phyloP scores from a whole-genome alignment of 2,888 invertebrate genomes.

The Drosophila austrosaltans region DNA sequence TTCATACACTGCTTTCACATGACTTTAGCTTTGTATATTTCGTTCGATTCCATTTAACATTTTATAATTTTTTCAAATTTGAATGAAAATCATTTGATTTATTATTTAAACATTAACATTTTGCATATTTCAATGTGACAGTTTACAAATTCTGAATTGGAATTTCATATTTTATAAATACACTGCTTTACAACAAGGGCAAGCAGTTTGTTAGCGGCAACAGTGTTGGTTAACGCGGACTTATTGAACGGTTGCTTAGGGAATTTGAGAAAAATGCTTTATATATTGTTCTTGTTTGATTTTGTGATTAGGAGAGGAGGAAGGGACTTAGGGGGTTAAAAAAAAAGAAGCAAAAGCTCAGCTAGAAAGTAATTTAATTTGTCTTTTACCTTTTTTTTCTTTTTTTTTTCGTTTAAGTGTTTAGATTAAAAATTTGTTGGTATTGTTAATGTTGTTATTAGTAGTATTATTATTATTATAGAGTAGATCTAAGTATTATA shows the following conservation, averaged over 20 bases:
- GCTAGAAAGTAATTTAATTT: slow-evolving; percentile 11
- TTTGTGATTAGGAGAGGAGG: not conserved
- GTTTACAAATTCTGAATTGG: too few species aligned
- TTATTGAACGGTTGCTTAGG: not conserved
- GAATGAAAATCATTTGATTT: too few species aligned
- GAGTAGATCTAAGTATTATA: slow-evolving; percentile 11
- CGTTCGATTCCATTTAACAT: too few species aligned
- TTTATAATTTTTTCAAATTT: too few species aligned
- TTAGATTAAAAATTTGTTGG: slow-evolving; percentile 10
- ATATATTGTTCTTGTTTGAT: not conserved
- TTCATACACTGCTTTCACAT: too few species aligned
- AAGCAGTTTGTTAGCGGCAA: too few species aligned
- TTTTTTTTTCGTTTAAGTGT: not conserved
- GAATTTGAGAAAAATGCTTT: not conserved
- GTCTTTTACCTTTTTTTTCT: not conserved
- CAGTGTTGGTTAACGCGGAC: not conserved
- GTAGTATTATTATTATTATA: not conserved
- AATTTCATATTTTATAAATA: too few species aligned
- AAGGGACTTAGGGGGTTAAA: not conserved
- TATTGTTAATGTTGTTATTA: slow-evolving; percentile 4
- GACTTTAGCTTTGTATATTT: too few species aligned
- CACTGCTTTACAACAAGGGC: too few species aligned
- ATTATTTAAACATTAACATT: too few species aligned
- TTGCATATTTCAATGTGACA: too few species aligned
- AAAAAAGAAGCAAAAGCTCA: slow-evolving; percentile 6